These are phyloP conservation scores for Enteromius thamalakanensis DNA, from an alignment of 2,797 vertebrate species.

Conservation along the genomic window DNA sequence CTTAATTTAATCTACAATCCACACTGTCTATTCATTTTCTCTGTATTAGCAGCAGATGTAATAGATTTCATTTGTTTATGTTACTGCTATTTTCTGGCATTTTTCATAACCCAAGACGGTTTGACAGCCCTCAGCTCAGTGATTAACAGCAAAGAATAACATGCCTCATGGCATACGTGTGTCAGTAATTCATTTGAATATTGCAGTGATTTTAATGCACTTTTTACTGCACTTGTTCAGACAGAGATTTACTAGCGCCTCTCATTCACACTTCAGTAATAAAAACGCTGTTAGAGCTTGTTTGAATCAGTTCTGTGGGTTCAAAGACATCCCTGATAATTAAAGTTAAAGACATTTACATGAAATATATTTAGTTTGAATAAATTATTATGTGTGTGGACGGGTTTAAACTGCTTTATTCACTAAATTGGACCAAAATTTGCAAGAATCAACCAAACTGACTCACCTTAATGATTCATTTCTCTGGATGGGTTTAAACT, in stretches of 20 bases:
- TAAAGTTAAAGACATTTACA: not conserved
- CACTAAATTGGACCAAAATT: not conserved
- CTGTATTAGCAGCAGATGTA: no score
- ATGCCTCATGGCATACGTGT: constrained; percentile 60
- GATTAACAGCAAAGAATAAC: not conserved
- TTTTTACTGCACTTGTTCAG: not conserved
- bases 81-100: not conserved
- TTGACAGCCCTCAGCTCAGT: not conserved
- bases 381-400: no score
- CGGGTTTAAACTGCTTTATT: not conserved
- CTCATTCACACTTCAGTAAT: not conserved
- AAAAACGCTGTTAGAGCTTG: not conserved
- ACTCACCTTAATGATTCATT: not conserved
- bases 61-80: no score
- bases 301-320: not conserved
- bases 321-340: not conserved
- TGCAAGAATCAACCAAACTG: not conserved
- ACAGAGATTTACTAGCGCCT: not conserved
- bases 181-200: constrained; percentile 60
- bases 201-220: not conserved
- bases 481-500: not conserved
- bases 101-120: not conserved
- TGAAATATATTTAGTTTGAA: not conserved
- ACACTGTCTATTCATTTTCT: no score
- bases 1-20: no score